Percentiles rank a stretch among this genome's conserved stretches.
Evolutionary conservation across 2,113 vertebrate species (phyloP).

Genomic region (Cochlearius cochlearius): DNA sequence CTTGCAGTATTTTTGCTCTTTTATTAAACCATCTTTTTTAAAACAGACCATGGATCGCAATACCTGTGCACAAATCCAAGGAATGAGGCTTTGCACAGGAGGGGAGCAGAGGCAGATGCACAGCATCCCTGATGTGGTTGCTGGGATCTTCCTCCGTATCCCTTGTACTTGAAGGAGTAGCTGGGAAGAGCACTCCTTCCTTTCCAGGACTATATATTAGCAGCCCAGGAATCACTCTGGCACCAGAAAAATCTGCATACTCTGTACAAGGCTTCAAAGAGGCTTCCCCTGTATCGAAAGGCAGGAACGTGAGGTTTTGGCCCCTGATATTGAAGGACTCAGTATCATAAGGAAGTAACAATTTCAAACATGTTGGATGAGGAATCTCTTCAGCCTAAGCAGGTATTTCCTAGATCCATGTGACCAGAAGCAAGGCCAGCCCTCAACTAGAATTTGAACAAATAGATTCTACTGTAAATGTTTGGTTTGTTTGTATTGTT

Average conservation of each 20-base stretch:
- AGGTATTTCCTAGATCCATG: not conserved
- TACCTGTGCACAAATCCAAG: fast-evolving
- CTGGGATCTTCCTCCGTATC: not conserved
- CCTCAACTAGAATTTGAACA: not conserved
- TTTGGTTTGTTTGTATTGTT: not conserved
- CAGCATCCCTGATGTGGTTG: not conserved
- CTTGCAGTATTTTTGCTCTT: not conserved
- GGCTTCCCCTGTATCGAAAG: fast-evolving
- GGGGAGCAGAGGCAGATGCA: not conserved
- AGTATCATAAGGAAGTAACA: not conserved
- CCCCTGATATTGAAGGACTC: not conserved
- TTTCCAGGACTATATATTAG: not conserved
- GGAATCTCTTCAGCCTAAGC: not conserved
- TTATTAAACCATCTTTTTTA: not conserved
- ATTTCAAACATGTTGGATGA: not conserved
- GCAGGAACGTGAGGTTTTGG: not conserved
- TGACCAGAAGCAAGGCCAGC: not conserved
- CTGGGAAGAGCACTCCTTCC: not conserved
- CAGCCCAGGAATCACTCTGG: not conserved
- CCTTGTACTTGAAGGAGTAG: not conserved
- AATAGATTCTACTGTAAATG: not conserved
- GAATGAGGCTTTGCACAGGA: not conserved
- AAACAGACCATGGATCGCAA: not conserved
- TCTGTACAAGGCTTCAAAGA: not conserved
- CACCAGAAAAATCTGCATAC: not conserved